A percentile compares a stretch with the other conserved stretches of the same genome.
Evolutionary conservation across 2,797 vertebrate genomes (phyloP).

Genomic region (Philypnodon macrostomus): DNA sequence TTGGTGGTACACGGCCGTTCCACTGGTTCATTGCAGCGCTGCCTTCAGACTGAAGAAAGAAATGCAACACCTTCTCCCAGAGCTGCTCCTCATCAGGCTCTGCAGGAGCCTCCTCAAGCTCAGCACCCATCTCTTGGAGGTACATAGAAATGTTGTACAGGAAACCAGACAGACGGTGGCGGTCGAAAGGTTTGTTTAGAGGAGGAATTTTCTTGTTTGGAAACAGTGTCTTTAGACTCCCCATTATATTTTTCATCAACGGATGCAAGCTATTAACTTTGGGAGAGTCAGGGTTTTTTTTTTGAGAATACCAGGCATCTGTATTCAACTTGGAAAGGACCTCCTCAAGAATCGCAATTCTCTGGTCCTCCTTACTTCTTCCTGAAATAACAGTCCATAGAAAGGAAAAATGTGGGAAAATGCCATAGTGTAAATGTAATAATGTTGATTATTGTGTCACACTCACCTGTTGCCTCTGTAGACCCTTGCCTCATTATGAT

Average conservation of each 20-base stretch:
- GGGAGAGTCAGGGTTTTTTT: constrained; percentile 40
- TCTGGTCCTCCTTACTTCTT: constrained; percentile 51
- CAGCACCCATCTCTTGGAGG: constrained; percentile 80
- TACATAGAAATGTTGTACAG: constrained; percentile 86
- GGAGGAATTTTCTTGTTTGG: constrained; percentile 61
- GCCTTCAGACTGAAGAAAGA: constrained; percentile 75
- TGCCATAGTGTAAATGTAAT: not conserved
- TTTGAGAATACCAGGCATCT: constrained; percentile 53
- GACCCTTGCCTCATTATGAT: constrained; percentile 62
- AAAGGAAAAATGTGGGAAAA: not conserved
- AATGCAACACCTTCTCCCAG: constrained; percentile 78
- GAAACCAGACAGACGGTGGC: constrained; percentile 81
- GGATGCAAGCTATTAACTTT: constrained; percentile 57
- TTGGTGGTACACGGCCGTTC: constrained; percentile 68
- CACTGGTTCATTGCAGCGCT: constrained; percentile 61
- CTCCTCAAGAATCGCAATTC: constrained; percentile 67
- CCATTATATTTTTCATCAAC: constrained; percentile 68
- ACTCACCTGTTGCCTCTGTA: constrained; percentile 66
- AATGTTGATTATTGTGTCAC: not conserved
- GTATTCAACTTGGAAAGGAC: constrained; percentile 71
- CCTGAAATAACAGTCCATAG: constrained; percentile 39
- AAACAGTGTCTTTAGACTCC: constrained; percentile 70
- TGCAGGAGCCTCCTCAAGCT: constrained; percentile 64
- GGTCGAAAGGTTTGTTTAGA: constrained; percentile 68
- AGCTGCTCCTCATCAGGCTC: constrained; percentile 69